phyloP scores from a whole-genome alignment of 2,113 vertebrate genomes.

The Stegastes partitus region DNA sequence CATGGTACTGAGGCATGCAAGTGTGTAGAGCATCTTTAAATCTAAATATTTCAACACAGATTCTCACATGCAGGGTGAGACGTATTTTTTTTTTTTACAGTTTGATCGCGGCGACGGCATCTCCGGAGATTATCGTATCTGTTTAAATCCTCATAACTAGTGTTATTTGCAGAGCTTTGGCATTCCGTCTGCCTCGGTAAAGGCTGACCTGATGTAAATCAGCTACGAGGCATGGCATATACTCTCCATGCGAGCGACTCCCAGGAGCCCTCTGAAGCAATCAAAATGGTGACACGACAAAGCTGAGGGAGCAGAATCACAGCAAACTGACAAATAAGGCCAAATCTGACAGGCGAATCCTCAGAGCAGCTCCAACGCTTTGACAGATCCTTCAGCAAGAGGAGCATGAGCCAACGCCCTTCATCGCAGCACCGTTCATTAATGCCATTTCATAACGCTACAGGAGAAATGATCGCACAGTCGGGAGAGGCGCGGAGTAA shows the following conservation, averaged over 20 bases:
- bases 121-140: constrained; percentile 38
- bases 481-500: constrained; percentile 1
- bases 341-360: constrained; percentile 77
- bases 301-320: constrained; percentile 76
- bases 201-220: constrained; percentile 62
- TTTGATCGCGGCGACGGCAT: constrained; percentile 19
- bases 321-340: constrained; percentile 77
- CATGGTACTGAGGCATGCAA: neutral
- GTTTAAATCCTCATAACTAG: constrained; percentile 50
- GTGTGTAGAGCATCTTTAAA: neutral
- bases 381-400: constrained; percentile 70
- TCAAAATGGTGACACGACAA: constrained; percentile 63
- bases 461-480: constrained; percentile 27
- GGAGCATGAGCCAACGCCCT: constrained; percentile 63
- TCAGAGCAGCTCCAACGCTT: constrained; percentile 56
- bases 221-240: constrained; percentile 31
- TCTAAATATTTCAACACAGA: neutral
- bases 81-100: constrained; percentile 41
- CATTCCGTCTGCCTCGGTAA: constrained; percentile 30
- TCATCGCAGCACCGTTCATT: constrained; percentile 29
- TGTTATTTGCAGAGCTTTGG: constrained; percentile 14
- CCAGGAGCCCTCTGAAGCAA: constrained; percentile 60
- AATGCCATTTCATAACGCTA: constrained; percentile 56
- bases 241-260: constrained; percentile 45
- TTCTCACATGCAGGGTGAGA: neutral